A percentile compares a stretch with the other conserved stretches of the same genome.
These are phyloP conservation scores for Drosophila obscura DNA, from an alignment of 1,140 invertebrate genomes.

Conservation along the genomic window DNA sequence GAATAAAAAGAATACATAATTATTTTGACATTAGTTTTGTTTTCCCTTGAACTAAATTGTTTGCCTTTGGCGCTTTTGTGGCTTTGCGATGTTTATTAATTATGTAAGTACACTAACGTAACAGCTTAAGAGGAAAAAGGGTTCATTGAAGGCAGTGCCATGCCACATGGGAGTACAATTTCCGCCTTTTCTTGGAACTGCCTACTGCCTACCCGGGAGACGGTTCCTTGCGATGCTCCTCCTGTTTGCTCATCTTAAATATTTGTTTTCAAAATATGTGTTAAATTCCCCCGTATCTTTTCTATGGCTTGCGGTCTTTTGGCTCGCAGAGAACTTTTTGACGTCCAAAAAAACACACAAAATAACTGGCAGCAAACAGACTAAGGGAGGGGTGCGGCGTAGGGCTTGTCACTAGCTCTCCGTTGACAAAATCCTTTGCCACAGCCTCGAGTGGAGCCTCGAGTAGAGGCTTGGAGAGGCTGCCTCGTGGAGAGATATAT, in stretches of 20 bases:
- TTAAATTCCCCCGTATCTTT: slow-evolving; percentile 43
- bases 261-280: slow-evolving; percentile 75
- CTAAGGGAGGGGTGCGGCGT: slow-evolving; percentile 14
- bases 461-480: too few species aligned
- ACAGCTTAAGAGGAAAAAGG: too few species aligned
- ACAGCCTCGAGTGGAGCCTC: neutral
- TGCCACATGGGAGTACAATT: too few species aligned
- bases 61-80: too few species aligned
- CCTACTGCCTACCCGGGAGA: slow-evolving; percentile 1
- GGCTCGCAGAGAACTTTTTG: slow-evolving; percentile 32
- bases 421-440: slow-evolving; percentile 59
- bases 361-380: slow-evolving; percentile 54
- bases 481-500: slow-evolving; percentile 17
- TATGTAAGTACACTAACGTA: too few species aligned
- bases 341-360: slow-evolving; percentile 51
- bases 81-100: too few species aligned
- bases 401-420: slow-evolving; percentile 28
- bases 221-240: slow-evolving; percentile 17
- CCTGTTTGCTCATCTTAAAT: slow-evolving; percentile 63
- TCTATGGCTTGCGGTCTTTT: slow-evolving; percentile 42
- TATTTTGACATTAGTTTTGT: too few species aligned
- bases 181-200: neutral
- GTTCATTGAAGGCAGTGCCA: too few species aligned
- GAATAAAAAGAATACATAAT: too few species aligned
- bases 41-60: too few species aligned